phyloP scores from a whole-genome alignment of 1,140 invertebrate genomes.

The Drosophila subobscura region DNA sequence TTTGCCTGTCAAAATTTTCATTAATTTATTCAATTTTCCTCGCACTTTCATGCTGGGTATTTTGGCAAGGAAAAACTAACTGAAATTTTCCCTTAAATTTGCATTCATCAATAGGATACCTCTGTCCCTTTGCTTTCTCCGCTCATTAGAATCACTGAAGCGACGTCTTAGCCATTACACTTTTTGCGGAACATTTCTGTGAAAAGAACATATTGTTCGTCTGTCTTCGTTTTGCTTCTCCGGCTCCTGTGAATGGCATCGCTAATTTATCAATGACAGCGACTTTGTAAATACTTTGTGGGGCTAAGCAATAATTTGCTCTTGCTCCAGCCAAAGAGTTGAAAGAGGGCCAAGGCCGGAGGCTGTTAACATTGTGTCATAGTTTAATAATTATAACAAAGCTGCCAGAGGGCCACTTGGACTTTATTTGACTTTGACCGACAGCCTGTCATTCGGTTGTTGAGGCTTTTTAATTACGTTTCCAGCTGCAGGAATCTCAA shows the following conservation, averaged over 20 bases:
- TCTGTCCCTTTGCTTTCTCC: conserved; percentile 6
- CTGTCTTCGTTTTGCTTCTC: not conserved
- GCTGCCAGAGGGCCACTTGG: conserved; percentile 45
- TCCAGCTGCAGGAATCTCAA: conserved; percentile 27
- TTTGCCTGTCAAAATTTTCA: conserved; percentile 55
- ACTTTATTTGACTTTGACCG: conserved; percentile 53
- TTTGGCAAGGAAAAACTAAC: conserved; percentile 10
- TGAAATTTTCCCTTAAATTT: conserved; percentile 15
- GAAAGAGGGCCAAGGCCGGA: conserved; percentile 57
- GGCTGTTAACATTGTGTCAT: conserved; percentile 50
- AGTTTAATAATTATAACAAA: conserved; percentile 76
- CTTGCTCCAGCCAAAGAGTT: conserved; percentile 1
- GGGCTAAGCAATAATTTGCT: conserved; percentile 21
- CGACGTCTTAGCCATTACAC: conserved; percentile 9
- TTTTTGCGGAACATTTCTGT: conserved; percentile 6
- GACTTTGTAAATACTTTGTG: conserved; percentile 32
- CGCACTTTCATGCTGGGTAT: not conserved
- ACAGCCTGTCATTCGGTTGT: conserved; percentile 21
- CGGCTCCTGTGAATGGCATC: conserved; percentile 10
- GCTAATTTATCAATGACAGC: conserved; percentile 48
- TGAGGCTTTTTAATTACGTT: conserved; percentile 63
- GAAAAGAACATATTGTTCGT: conserved; percentile 34
- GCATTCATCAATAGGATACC: conserved; percentile 39
- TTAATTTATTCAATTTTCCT: conserved; percentile 65
- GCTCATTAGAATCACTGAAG: conserved; percentile 39